A percentile compares a stretch with the other conserved stretches of the same genome.
Conservation (phyloP, 2,888 invertebrate species). For the Timema cristinae region DNA sequence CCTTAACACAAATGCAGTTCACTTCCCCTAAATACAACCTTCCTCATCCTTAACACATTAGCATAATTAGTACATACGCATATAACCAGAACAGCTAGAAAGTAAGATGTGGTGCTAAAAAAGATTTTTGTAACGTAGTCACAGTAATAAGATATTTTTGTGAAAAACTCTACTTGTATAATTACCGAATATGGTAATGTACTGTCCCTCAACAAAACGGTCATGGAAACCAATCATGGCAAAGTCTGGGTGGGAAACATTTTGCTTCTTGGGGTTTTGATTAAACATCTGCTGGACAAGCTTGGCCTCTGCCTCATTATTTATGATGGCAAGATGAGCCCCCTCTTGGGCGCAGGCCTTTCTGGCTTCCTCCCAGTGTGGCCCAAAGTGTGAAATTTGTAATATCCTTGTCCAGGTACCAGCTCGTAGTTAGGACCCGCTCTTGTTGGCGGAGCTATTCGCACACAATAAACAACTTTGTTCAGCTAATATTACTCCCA, state of each 20-base stretch:
- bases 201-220: slow-evolving; percentile 4
- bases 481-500: too few relatives aligned
- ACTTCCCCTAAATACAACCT: too few relatives aligned
- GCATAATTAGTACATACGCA: too few relatives aligned
- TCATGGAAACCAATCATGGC: slow-evolving; percentile 10
- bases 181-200: slow-evolving; percentile 3
- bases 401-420: not conserved
- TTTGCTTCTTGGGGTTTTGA: not conserved
- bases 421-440: slow-evolving; percentile 2
- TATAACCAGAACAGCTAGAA: too few relatives aligned
- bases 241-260: not conserved
- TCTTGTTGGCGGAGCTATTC: not conserved
- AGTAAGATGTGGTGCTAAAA: too few relatives aligned
- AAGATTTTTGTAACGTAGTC: too few relatives aligned
- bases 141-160: too few relatives aligned
- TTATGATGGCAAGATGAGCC: slow-evolving; percentile 8
- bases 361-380: not conserved
- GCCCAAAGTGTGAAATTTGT: not conserved
- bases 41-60: too few relatives aligned
- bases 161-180: not conserved
- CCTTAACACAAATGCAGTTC: too few relatives aligned
- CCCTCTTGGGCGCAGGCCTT: slow-evolving; percentile 1
- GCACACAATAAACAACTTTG: too few relatives aligned
- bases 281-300: not conserved
- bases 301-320: not conserved